Percentiles rank a stretch among this genome's conserved stretches.
These are phyloP conservation scores for Nipponacmea schrenckii DNA, from an alignment of 2,888 invertebrate species.

Conservation along the genomic window DNA sequence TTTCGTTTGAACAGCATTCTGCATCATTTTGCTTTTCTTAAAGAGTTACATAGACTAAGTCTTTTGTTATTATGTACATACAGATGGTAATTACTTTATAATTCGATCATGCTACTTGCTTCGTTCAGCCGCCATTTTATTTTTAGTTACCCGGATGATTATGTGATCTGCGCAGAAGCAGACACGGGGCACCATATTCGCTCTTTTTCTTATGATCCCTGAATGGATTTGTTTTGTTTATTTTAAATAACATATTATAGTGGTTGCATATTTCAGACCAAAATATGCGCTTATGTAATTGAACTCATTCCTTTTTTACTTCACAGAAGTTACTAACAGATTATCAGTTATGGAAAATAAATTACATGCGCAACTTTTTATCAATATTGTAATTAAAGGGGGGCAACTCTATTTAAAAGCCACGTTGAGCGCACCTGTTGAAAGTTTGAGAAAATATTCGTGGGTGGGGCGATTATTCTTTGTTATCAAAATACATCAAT, in stretches of 20 bases:
- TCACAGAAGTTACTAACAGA: too few species aligned
- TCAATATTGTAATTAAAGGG: background rate
- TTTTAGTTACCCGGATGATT: conserved; percentile 62
- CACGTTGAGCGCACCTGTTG: conserved; percentile 4
- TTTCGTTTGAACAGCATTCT: conserved; percentile 77
- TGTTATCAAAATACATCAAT: too few species aligned
- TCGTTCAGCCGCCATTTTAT: conserved; percentile 67
- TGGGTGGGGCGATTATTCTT: too few species aligned
- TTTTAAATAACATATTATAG: too few species aligned
- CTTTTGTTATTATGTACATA: conserved; percentile 26
- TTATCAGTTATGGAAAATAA: too few species aligned
- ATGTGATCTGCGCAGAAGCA: conserved; percentile 51
- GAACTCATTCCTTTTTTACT: too few species aligned
- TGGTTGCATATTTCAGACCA: too few species aligned
- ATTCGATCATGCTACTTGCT: conserved; percentile 53
- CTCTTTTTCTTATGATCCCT: too few species aligned
- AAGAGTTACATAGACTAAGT: conserved; percentile 19
- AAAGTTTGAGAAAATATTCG: background rate
- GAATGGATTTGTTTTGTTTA: too few species aligned
- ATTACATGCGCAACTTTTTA: too few species aligned
- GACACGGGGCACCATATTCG: conserved; percentile 9
- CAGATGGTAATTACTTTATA: conserved; percentile 42
- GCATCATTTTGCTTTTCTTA: conserved; percentile 73
- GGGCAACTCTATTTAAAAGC: background rate
- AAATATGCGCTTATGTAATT: too few species aligned